A percentile compares a stretch with the other conserved stretches of the same genome.
Conservation (phyloP, 1,140 invertebrate species). For the Drosophila miranda region DNA sequence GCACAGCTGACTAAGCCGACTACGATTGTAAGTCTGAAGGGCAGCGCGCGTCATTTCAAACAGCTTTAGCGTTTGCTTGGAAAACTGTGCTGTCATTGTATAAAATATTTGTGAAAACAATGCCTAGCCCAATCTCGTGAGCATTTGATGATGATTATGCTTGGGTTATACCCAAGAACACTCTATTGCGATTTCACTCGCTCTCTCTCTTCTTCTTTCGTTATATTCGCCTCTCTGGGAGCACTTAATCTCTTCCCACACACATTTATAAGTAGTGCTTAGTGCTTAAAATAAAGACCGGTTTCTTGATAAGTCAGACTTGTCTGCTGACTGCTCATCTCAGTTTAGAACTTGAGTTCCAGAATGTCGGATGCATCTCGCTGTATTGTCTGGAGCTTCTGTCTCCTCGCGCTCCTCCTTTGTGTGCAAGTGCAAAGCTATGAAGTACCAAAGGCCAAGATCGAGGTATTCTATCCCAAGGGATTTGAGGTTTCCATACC, state of each 20-base stretch:
- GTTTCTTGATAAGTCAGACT: constrained; percentile 65
- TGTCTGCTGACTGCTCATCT: constrained; percentile 24
- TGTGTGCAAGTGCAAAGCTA: constrained; percentile 64
- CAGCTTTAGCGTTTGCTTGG: no score
- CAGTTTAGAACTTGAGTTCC: constrained; percentile 29
- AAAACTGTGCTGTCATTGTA: background rate
- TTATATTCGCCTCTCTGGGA: no score
- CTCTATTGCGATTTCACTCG: no score
- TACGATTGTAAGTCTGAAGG: no score
- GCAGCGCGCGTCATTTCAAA: constrained; percentile 4
- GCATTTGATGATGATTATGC: no score
- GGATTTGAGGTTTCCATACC: constrained; percentile 86
- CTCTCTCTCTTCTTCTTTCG: no score
- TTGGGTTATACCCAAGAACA: no score
- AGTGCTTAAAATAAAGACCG: constrained; percentile 38
- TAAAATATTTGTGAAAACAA: no score
- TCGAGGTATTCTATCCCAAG: constrained; percentile 86
- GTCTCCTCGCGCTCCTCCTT: constrained; percentile 8
- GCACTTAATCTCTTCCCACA: background rate
- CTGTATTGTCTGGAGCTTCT: constrained; percentile 8
- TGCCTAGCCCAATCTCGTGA: no score
- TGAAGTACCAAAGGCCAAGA: constrained; percentile 84
- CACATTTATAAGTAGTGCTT: no score
- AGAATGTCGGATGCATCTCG: constrained; percentile 36
- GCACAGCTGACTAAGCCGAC: constrained; percentile 9